Conservation (phyloP, 2,113 vertebrate genomes). For the Laticauda laticaudata region DNA sequence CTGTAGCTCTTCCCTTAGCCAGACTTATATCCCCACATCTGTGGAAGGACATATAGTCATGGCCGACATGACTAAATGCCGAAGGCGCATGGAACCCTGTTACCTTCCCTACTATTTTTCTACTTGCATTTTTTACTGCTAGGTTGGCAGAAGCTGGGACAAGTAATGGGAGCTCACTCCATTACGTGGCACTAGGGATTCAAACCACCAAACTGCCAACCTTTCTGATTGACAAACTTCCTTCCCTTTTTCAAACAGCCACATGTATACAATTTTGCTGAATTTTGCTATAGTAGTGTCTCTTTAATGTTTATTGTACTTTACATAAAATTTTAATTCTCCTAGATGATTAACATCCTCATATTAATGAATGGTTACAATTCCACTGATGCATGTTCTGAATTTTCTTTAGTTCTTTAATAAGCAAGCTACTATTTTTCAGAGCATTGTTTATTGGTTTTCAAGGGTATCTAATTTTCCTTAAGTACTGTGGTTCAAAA, state of each 20-base stretch:
- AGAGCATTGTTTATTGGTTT: background rate
- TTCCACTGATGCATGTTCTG: background rate
- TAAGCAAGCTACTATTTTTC: too few species aligned
- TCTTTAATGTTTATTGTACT: background rate
- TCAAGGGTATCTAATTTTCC: background rate
- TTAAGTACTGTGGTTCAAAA: background rate
- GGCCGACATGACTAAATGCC: too few species aligned
- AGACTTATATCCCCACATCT: background rate
- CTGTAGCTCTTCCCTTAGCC: background rate
- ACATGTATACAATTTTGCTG: background rate
- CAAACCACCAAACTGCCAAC: too few species aligned
- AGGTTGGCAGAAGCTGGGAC: too few species aligned
- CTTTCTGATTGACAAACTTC: too few species aligned
- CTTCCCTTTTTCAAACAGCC: background rate
- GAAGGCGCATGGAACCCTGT: too few species aligned
- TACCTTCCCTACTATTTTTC: too few species aligned
- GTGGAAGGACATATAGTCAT: background rate
- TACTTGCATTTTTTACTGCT: too few species aligned
- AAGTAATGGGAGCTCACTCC: too few species aligned
- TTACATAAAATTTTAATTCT: background rate
- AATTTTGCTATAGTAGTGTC: background rate
- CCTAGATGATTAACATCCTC: background rate
- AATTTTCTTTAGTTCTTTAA: background rate
- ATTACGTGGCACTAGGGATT: too few species aligned
- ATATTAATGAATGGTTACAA: background rate